Evolutionary conservation across 1,140 invertebrate species (phyloP), one percentile per base, ranked within the genome.

Genomic region (Oedothorax gibbosus): DNA sequence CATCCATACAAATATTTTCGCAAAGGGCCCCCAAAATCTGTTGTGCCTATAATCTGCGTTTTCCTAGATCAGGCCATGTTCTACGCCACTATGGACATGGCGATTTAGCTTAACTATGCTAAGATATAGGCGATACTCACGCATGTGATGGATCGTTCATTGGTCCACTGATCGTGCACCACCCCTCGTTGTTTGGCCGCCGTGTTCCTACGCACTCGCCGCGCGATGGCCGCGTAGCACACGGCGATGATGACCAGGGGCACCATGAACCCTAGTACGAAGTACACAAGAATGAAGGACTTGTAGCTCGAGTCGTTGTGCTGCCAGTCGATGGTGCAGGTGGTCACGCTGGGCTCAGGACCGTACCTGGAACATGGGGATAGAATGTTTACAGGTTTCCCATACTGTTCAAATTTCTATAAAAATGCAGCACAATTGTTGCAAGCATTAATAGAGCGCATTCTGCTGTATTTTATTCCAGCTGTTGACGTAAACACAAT

Each of bases 271-370:
- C 86, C 86, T 0, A 86, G 62, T 14, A 87, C 85, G 71, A 86
- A 86, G 72, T 87, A 87, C 2, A 84, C 69, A 7, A 86, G 11
- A 12, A 87, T 84, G 76, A 87, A 87, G 14, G 86, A 86, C 57
- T 87, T 87, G 62, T 87, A 87, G 35, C 68, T 85, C 21, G 53
- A 65, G 56, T 85, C 86, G 56, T 87, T 87, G 18, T 86, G 86
- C 50, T 85, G 71, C 87, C 87, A 87, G 85, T 87, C 87, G 20
- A 87, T 87, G 2, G 87, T 87, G 72, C 87, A 87, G 11, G 86
- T 84, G 7, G 86, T 87, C 18, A 86, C 62, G 20, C 82, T 86
- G 21, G 86, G 86, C 64, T 87, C 86, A 21, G 81, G n/a, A 12
- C 76, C 85, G 21, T 85, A 87, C 15, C 86, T 87, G 72, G 3